phyloP scores from a whole-genome alignment of 2,888 invertebrate species.

The Athrips mouffetella region DNA sequence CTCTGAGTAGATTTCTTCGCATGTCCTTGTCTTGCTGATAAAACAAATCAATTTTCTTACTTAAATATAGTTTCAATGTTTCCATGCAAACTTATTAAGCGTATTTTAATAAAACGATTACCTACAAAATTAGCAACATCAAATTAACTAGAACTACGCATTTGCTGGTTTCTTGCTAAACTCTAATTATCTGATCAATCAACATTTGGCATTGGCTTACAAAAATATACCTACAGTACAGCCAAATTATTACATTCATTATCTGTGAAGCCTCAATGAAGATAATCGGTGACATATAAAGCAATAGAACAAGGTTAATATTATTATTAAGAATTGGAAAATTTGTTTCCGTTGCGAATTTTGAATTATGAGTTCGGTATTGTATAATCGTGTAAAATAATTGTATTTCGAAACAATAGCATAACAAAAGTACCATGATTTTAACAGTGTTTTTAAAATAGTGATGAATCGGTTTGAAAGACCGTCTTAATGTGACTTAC shows the following conservation, averaged over 20 bases:
- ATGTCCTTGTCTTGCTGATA: too few relatives aligned
- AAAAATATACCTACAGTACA: background rate
- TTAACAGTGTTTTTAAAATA: background rate
- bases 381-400: background rate
- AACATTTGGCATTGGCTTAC: constrained; percentile 11
- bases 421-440: background rate
- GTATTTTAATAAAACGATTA: constrained; percentile 3
- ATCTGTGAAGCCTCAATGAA: background rate
- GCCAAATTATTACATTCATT: background rate
- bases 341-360: constrained; percentile 10
- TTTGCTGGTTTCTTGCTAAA: constrained; percentile 4
- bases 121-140: background rate
- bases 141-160: background rate
- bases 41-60: too few relatives aligned
- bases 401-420: background rate
- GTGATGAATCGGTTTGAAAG: too few relatives aligned
- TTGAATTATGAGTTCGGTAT: background rate
- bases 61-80: too few relatives aligned
- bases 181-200: constrained; percentile 8
- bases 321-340: constrained; percentile 2
- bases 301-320: constrained; percentile 22
- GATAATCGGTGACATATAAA: constrained; percentile 16
- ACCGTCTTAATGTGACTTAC: too few relatives aligned
- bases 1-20: too few relatives aligned
- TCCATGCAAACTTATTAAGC: too few relatives aligned